Evolutionary conservation across 2,113 vertebrate species (phyloP), one percentile per base, ranked within the genome.

Genomic region (Ailurus styani): DNA sequence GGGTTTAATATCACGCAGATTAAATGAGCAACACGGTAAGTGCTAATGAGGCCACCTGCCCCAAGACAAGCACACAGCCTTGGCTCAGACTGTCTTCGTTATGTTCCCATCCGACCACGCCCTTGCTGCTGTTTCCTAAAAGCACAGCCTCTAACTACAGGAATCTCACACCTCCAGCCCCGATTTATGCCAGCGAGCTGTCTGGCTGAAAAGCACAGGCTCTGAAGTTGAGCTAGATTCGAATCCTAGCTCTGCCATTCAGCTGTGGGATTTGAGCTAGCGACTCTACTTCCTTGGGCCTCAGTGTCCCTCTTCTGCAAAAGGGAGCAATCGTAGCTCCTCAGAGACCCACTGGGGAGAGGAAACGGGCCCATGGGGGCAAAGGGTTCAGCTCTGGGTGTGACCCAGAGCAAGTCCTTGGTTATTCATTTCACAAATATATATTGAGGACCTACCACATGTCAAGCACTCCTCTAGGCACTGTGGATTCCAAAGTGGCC

Each of bases 111-210:
- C 90, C 18, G 21, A 6, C 45, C 15, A 11, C 1, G 20, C 79
- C 27, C 73, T 47, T 25, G 64, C 9, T 29, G 31, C 37, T 13
- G 5, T 50, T 72, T 60, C 91, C 64, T 79, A 64, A 3, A 17
- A 82, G 29, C 0, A 0, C n/a, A 45, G 15, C 47, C 34, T 79
- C 87, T 6, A 21, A 6, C 25, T 5, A 0, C 5, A 25, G 25
- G 86, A 13, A 29, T 57, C 17, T 79, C 86, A 60, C 50, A 14
- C 34, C 31, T 64, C 70, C 9, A 42, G 60, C 50, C 68, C 52
- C 3, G 0, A 1, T 2, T 37, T 21, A 4, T 0, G 2, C 20
- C 34, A 2, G 18, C 20, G 9, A 55, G 68, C 25, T 4, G 1
- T n/a, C 62, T 20, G 15, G 81, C 81, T 37, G 10, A 7, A 40